These are phyloP conservation scores for Corydoras maculifer DNA, from an alignment of 2,113 vertebrate genomes.

Conservation along the genomic window DNA sequence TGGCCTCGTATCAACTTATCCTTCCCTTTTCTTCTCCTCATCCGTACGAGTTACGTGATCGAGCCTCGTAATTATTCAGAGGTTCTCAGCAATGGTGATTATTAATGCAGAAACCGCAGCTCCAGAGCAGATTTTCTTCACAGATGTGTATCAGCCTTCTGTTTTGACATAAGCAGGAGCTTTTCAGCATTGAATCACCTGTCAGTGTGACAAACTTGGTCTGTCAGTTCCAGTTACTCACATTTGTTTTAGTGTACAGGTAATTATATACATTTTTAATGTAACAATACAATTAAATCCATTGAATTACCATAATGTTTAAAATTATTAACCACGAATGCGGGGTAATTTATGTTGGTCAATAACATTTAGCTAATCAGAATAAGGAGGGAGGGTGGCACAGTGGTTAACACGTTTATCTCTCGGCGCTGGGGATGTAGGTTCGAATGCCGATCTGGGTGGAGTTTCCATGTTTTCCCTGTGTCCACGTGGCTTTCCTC, in stretches of 20 bases:
- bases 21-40: neutral
- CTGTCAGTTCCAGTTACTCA: constrained; percentile 3
- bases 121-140: constrained; percentile 4
- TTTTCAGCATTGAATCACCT: constrained; percentile 6
- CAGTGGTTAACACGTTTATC: no score
- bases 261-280: neutral
- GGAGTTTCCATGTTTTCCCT: no score
- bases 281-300: neutral
- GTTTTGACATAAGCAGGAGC: neutral
- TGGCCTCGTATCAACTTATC: neutral
- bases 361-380: no score
- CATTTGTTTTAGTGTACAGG: neutral
- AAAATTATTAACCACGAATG: no score
- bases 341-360: no score
- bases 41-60: neutral
- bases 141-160: neutral
- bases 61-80: constrained; percentile 6
- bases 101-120: constrained; percentile 14
- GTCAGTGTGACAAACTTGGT: neutral
- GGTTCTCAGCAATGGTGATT: neutral
- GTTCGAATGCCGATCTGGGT: no score
- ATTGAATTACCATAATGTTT: neutral
- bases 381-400: no score
- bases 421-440: no score
- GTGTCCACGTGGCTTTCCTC: no score